These are phyloP conservation scores for Ctenopoma multispine DNA, from an alignment of 2,797 vertebrate species.

Conservation along the genomic window DNA sequence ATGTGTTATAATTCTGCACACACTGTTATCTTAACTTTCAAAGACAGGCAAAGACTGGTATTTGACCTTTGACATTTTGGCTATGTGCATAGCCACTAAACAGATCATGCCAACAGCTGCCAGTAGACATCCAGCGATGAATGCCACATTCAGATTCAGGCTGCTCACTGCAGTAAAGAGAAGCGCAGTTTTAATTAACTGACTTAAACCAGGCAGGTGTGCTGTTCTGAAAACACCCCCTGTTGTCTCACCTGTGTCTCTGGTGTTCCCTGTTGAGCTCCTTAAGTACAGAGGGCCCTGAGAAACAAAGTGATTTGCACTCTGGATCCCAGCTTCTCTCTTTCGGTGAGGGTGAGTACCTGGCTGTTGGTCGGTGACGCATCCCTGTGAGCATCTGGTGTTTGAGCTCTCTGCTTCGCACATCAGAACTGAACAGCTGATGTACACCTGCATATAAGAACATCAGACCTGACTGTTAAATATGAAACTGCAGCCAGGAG, in stretches of 20 bases:
- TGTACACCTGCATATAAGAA: conserved; percentile 75
- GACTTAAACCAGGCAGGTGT: neutral
- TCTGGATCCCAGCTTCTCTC: conserved; percentile 70
- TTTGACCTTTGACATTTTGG: conserved; percentile 43
- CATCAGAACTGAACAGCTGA: conserved; percentile 81
- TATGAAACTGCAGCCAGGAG: too few relatives aligned
- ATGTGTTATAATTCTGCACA: neutral
- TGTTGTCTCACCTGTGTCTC: conserved; percentile 49
- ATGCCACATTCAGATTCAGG: conserved; percentile 71
- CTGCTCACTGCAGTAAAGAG: conserved; percentile 46
- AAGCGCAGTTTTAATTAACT: neutral
- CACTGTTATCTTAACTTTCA: conserved; percentile 30
- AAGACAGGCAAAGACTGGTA: conserved; percentile 58
- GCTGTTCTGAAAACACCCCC: neutral
- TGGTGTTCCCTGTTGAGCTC: conserved; percentile 35
- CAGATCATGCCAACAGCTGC: conserved; percentile 61
- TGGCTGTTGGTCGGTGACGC: conserved; percentile 22
- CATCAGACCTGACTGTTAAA: neutral
- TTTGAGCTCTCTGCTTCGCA: conserved; percentile 65
- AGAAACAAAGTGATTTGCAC: conserved; percentile 73
- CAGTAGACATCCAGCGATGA: conserved; percentile 73
- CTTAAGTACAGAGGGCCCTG: conserved; percentile 80
- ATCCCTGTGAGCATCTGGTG: conserved; percentile 76
- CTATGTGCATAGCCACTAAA: conserved; percentile 60
- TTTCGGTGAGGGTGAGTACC: conserved; percentile 1